These are phyloP conservation scores for Lophius piscatorius DNA, from an alignment of 2,113 vertebrate genomes.

Conservation along the genomic window DNA sequence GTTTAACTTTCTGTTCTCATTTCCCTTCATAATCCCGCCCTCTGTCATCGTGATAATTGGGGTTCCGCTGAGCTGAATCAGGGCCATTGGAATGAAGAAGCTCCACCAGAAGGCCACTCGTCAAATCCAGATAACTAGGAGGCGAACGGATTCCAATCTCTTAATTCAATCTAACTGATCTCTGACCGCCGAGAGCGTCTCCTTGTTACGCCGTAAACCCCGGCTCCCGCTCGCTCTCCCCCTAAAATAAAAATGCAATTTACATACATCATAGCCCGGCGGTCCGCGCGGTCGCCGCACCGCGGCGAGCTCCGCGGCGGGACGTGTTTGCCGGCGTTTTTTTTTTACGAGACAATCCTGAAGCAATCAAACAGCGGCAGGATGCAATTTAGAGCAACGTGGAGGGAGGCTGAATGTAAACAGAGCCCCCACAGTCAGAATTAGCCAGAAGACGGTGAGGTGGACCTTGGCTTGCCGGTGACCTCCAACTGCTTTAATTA, in stretches of 20 bases:
- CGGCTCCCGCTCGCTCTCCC: slow-evolving; percentile 65
- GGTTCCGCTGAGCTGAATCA: slow-evolving; percentile 60
- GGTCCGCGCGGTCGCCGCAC: slow-evolving; percentile 40
- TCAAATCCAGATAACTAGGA: slow-evolving; percentile 65
- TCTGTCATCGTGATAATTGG: slow-evolving; percentile 52
- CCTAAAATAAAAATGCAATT: slow-evolving; percentile 76
- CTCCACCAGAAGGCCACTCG: slow-evolving; percentile 54
- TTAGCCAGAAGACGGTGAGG: slow-evolving; percentile 62
- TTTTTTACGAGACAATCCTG: slow-evolving; percentile 56
- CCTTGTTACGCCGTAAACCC: slow-evolving; percentile 74
- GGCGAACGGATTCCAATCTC: slow-evolving; percentile 76
- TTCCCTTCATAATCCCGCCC: slow-evolving; percentile 51
- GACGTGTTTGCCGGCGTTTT: slow-evolving; percentile 54
- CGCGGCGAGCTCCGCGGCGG: slow-evolving; percentile 32
- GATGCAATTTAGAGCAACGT: slow-evolving; percentile 69
- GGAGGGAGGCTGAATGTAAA: slow-evolving; percentile 59
- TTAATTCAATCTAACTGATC: slow-evolving; percentile 79
- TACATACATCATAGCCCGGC: slow-evolving; percentile 73
- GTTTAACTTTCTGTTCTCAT: slow-evolving; percentile 45
- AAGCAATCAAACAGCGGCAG: slow-evolving; percentile 63
- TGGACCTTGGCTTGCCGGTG: slow-evolving; percentile 62
- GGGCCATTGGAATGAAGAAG: slow-evolving; percentile 56
- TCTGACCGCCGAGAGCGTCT: slow-evolving; percentile 74
- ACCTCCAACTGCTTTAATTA: slow-evolving; percentile 75
- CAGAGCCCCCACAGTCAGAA: slow-evolving; percentile 52